Base-by-base conservation (phyloP, 2,113 vertebrate species). In the Syngnathus scovelli region DNA sequence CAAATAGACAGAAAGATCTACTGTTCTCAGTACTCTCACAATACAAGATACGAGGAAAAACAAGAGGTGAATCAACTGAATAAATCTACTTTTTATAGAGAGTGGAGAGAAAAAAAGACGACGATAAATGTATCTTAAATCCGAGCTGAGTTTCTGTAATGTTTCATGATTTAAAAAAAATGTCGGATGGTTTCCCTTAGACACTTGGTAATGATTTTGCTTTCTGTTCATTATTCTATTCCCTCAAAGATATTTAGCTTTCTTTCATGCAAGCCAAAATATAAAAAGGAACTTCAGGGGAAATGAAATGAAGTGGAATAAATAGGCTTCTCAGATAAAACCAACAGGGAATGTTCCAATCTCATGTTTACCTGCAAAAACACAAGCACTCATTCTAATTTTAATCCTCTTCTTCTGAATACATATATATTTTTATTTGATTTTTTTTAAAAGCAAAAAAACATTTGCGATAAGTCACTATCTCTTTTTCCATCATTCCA, bases 401-500 rank as follows among this genome's bases (percentile, higher is more conserved):
- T 84, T 86, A 85, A 88, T 86, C 86, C 83, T 79, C 76, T 80
- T 56, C 80, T 80, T 83, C 85, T 89, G 81, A 89, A 85, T 88
- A 86, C 75, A 88, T 85, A 11, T 48, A 48, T 15, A 16, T 48
- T 48, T 48, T 16, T 18, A 48, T 86, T 80, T 81, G n/a, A 37
- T 39, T 13, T 44, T 18, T 44, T 85, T 88, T 79, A 85, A 83
- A 76, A 79, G 71, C 72, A 41, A 43, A 74, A 83, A 86, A 86
- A 88, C 85, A 85, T 89, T 86, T 81, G 68, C 81, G 85, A 89
- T 89, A 82, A 86, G 85, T 86, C 84, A 86, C 87, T 70, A 88
- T 89, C 84, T 83, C 64, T 76, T 79, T 62, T 78, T 79, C 78
- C 81, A 89, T 89, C 88, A 85, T 67, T 85, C 75, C 83, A 85